Conservation (phyloP, 2,888 invertebrate species). For the Bimastos eiseni region DNA sequence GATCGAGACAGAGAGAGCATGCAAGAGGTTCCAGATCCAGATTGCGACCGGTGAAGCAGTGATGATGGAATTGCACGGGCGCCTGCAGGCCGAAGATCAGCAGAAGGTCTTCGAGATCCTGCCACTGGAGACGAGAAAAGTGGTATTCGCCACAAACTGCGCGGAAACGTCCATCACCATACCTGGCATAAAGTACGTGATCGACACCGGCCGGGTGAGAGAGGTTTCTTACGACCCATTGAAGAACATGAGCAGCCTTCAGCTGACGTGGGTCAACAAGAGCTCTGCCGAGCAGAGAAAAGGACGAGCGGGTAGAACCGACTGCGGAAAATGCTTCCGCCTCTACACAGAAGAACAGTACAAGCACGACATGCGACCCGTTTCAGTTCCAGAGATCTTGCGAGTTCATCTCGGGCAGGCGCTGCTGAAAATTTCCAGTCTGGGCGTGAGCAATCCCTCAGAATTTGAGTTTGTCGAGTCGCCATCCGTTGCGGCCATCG, state of each 20-base stretch:
- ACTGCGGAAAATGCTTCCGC: constrained; percentile 58
- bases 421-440: constrained; percentile 54
- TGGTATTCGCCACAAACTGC: constrained; percentile 62
- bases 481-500: constrained; percentile 49
- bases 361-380: constrained; percentile 49
- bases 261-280: constrained; percentile 51
- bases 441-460: constrained; percentile 51
- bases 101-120: constrained; percentile 48
- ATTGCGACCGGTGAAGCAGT: neutral
- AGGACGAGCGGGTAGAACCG: constrained; percentile 62
- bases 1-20: constrained; percentile 56
- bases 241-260: constrained; percentile 53
- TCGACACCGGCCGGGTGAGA: constrained; percentile 61
- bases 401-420: constrained; percentile 54
- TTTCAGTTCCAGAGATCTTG: constrained; percentile 58
- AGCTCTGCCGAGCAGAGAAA: constrained; percentile 62
- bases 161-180: constrained; percentile 63
- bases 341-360: constrained; percentile 57
- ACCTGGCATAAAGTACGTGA: constrained; percentile 61
- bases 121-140: constrained; percentile 52
- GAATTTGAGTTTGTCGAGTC: constrained; percentile 59
- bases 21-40: constrained; percentile 25
- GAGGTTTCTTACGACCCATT: constrained; percentile 57
- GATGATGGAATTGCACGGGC: constrained; percentile 53
- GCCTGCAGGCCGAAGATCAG: constrained; percentile 56